Evolutionary conservation across 2,888 invertebrate species (phyloP).

Genomic region (Microchrysa polita): DNA sequence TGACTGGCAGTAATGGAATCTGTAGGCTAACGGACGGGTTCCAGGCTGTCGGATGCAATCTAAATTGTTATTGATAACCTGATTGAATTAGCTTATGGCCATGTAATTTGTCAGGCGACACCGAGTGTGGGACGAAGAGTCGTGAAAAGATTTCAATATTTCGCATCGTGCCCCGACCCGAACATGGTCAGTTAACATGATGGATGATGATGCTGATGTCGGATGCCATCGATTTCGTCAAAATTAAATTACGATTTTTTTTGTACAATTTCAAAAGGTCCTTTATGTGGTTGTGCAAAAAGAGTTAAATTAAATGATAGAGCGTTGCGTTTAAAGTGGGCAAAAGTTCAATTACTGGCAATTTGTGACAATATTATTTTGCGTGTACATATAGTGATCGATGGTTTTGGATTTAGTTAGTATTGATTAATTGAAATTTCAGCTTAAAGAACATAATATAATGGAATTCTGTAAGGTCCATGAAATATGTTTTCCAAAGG

Average conservation of each 20-base stretch:
- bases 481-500: too few relatives aligned
- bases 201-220: slow-evolving; percentile 27
- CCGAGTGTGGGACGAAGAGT: not conserved
- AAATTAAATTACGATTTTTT: not conserved
- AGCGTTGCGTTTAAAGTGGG: not conserved
- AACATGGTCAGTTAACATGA: slow-evolving; percentile 22
- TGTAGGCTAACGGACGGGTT: not conserved
- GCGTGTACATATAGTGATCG: too few relatives aligned
- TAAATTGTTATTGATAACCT: slow-evolving; percentile 51
- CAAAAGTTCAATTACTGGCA: not conserved
- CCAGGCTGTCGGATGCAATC: slow-evolving; percentile 40
- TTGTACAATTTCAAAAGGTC: not conserved
- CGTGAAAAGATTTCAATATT: slow-evolving; percentile 2
- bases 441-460: too few relatives aligned
- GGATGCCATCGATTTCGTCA: not conserved
- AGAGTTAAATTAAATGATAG: not conserved
- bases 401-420: too few relatives aligned
- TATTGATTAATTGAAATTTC: too few relatives aligned
- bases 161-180: not conserved
- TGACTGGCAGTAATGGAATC: not conserved
- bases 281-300: not conserved
- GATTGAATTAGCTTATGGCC: slow-evolving; percentile 50
- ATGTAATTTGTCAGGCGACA: slow-evolving; percentile 48
- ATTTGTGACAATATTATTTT: not conserved
- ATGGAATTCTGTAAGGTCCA: too few relatives aligned